Evolutionary conservation across 2,113 vertebrate genomes (phyloP).

Genomic region (Ranitomeya variabilis): DNA sequence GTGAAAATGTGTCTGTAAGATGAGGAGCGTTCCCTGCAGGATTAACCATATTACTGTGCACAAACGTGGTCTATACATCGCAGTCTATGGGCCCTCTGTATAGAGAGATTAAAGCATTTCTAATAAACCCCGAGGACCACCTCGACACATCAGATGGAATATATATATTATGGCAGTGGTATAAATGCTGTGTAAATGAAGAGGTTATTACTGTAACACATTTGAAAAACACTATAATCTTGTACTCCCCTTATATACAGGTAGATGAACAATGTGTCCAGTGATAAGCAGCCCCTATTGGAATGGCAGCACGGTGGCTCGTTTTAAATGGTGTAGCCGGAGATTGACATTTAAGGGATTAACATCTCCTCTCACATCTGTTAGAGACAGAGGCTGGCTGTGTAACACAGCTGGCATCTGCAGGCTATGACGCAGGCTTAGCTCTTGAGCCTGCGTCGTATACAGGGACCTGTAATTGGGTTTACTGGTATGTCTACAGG

Average conservation of each 20-base stretch:
- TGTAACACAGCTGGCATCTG: too few relatives aligned
- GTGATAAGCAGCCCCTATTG: constrained; percentile 2
- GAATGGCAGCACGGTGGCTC: background rate
- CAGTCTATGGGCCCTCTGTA: background rate
- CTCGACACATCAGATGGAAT: background rate
- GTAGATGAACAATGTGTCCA: background rate
- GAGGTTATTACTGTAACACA: background rate
- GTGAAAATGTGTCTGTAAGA: background rate
- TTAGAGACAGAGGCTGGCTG: too few relatives aligned
- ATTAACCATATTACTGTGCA: background rate
- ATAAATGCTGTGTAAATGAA: background rate
- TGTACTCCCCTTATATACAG: background rate
- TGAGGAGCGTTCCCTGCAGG: background rate
- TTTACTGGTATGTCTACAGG: too few relatives aligned
- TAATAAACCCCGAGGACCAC: background rate
- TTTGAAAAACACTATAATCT: constrained; percentile 1
- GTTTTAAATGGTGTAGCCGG: too few relatives aligned
- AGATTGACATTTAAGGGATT: too few relatives aligned
- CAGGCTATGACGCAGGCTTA: too few relatives aligned
- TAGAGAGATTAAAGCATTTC: background rate
- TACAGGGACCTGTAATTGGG: too few relatives aligned
- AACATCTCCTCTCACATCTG: too few relatives aligned
- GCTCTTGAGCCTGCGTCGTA: too few relatives aligned
- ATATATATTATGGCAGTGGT: background rate
- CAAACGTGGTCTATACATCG: background rate